These are phyloP conservation scores for Sebastes minor DNA, from an alignment of 2,797 vertebrate species.

Conservation along the genomic window DNA sequence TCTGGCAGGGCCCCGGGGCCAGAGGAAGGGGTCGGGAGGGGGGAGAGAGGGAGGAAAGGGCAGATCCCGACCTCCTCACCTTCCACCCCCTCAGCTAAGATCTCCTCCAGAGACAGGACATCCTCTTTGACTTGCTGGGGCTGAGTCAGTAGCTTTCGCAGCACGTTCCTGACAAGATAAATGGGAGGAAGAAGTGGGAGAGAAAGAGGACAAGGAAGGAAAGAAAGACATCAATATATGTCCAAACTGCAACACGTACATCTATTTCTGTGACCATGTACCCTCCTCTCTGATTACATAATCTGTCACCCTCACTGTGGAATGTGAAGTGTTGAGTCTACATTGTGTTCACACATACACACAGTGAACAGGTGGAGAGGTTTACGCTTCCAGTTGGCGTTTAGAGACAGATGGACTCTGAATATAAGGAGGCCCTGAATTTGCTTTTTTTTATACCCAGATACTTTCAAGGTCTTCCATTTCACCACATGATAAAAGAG, in stretches of 20 bases:
- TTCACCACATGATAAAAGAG: not conserved
- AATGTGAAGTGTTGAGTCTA: conserved; percentile 76
- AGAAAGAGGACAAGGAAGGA: not conserved
- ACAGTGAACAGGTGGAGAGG: conserved; percentile 68
- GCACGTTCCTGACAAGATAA: conserved; percentile 87
- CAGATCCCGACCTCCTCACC: conserved; percentile 74
- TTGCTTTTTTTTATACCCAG: not conserved
- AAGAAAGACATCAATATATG: conserved; percentile 12
- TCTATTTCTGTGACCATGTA: conserved; percentile 28
- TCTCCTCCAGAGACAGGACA: conserved; percentile 97
- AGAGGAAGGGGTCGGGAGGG: conserved; percentile 69
- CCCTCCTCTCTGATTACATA: conserved; percentile 50
- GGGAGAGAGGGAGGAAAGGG: conserved; percentile 71
- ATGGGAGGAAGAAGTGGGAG: not conserved
- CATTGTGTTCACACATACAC: conserved; percentile 55
- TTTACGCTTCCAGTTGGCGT: conserved; percentile 53
- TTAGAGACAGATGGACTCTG: conserved; percentile 51
- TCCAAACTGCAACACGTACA: conserved; percentile 4
- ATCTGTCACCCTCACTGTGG: conserved; percentile 61
- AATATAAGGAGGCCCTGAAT: not conserved
- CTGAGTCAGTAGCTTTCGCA: conserved; percentile 95
- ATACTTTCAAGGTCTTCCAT: not conserved
- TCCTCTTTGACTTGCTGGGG: conserved; percentile 93
- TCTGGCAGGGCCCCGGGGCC: conserved; percentile 73
- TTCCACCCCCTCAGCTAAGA: conserved; percentile 94